phyloP scores from a whole-genome alignment of 2,888 invertebrate genomes.

The Vesta saturnalis region DNA sequence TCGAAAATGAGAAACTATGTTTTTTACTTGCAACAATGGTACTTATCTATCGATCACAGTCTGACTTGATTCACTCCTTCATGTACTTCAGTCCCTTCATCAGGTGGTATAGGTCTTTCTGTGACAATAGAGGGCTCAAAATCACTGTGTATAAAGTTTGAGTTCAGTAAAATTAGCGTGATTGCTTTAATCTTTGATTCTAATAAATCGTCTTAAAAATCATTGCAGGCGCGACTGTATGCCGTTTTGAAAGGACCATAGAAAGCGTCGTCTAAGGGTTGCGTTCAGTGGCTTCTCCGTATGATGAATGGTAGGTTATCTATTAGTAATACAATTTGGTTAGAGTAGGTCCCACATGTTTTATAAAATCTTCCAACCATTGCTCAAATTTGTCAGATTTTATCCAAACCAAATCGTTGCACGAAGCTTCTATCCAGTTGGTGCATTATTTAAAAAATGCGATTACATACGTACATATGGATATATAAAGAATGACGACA shows the following conservation, averaged over 20 bases:
- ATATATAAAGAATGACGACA: too few species aligned
- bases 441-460: too few species aligned
- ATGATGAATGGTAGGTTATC: slow-evolving; percentile 1
- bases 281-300: background rate
- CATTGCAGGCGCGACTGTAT: background rate
- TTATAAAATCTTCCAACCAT: too few species aligned
- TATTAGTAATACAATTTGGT: background rate
- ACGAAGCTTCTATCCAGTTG: background rate
- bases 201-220: background rate
- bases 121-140: background rate
- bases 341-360: background rate
- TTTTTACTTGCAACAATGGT: background rate
- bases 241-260: slow-evolving; percentile 2
- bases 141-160: background rate
- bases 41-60: background rate
- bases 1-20: too few species aligned
- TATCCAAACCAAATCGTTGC: background rate
- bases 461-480: too few species aligned
- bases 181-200: background rate
- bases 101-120: background rate
- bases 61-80: background rate
- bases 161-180: background rate
- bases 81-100: background rate
- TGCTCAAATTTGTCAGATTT: background rate
- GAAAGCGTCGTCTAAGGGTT: background rate